Percentiles rank a stretch among this genome's conserved stretches.
Evolutionary conservation across 2,888 invertebrate genomes (phyloP).

Genomic region (Blastobasis adustella): DNA sequence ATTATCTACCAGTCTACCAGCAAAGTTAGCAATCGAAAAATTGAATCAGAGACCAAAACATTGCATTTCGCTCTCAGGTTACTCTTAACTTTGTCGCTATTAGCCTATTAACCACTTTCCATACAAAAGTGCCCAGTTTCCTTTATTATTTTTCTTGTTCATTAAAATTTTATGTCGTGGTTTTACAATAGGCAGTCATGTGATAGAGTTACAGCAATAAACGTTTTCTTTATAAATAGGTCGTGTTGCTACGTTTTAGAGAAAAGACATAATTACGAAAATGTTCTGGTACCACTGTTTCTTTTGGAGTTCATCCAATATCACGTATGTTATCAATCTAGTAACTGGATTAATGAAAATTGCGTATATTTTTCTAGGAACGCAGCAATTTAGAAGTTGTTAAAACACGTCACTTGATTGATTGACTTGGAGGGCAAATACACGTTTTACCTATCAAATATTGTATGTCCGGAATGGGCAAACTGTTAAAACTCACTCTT

Average conservation of each 20-base stretch:
- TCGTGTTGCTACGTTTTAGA: slow-evolving; percentile 44
- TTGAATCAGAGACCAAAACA: no score
- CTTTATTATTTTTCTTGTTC: no score
- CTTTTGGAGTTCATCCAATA: slow-evolving; percentile 66
- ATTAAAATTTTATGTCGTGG: neutral
- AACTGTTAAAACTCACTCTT: no score
- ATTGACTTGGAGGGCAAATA: neutral
- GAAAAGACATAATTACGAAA: slow-evolving; percentile 64
- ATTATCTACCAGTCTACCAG: no score
- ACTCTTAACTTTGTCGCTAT: no score
- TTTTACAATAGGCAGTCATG: neutral
- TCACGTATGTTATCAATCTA: slow-evolving; percentile 51
- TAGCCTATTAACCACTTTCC: no score
- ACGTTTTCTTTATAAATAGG: slow-evolving; percentile 52
- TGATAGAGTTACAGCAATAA: slow-evolving; percentile 29
- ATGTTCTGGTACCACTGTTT: slow-evolving; percentile 51
- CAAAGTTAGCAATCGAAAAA: no score
- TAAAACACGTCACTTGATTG: neutral
- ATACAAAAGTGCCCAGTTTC: no score
- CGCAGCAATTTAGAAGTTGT: slow-evolving; percentile 20
- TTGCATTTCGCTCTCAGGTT: no score
- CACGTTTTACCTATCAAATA: no score
- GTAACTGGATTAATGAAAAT: slow-evolving; percentile 62
- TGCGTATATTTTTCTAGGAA: slow-evolving; percentile 26
- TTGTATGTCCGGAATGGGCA: no score